Evolutionary conservation across 2,888 invertebrate genomes (phyloP), one percentile per base, ranked within the genome.

Genomic region (Reticulitermes lucifugus): DNA sequence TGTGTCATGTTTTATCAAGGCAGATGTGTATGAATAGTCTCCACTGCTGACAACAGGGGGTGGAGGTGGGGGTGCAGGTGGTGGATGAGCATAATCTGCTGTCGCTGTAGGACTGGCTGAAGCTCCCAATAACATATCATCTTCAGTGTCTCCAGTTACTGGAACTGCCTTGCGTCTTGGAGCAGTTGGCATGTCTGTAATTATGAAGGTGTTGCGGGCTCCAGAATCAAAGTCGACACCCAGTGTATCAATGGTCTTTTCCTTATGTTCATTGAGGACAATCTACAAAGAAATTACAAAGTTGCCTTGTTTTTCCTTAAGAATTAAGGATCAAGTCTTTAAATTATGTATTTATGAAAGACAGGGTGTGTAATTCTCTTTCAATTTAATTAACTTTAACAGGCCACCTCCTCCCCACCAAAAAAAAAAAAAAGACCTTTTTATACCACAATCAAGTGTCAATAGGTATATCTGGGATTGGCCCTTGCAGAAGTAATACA

Each of bases 91-190:
- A 80, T 82, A 85, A 81, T 86, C 85, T 43, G 84, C 85, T 18
- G 82, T 55, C 14, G 86, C 86, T 18, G 91, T 91, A 21, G 91
- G 91, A 88, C 91, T 91, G 25, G 92, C 91, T 0, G 91, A 91
- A 9, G 91, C 92, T 3, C 92, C 92, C 73, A 92, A 87, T 25
- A 90, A 87, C 83, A 92, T 88, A 86, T 92, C 92, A 87, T 92
- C 92, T 84, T 91, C 91, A 43, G 87, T 86, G 77, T 88, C 89
- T 51, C 85, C 86, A 87, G 89, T 81, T 87, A 88, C 86, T 80
- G 89, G 89, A 85, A 89, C 89, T 55, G 89, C 85, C 86, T 89
- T 90, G 80, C 89, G 88, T 9, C 91, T 90, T 29, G 89, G 88
- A 71, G 88, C 88, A 46, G 89, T 90, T 55, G 90, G 90, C 87